These are phyloP conservation scores for Terebella lapidaria DNA, from an alignment of 2,888 invertebrate genomes.

Conservation along the genomic window DNA sequence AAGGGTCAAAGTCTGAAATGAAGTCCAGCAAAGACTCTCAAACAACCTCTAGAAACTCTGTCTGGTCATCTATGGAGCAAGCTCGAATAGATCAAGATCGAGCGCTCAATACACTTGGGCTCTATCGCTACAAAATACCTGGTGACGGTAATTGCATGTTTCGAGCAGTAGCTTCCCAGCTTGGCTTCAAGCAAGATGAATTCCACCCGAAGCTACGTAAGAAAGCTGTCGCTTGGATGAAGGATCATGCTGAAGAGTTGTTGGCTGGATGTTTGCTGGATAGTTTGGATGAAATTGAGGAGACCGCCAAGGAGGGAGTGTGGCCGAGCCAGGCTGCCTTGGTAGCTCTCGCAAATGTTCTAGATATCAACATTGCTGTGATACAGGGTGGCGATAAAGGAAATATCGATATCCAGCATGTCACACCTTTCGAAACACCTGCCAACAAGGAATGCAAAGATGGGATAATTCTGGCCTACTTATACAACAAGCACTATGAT, in stretches of 20 bases:
- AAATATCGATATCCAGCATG: constrained; percentile 20
- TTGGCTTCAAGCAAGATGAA: constrained; percentile 16
- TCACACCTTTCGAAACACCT: constrained; percentile 13
- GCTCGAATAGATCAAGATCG: constrained; percentile 13
- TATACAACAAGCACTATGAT: constrained; percentile 22
- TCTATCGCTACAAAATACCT: constrained; percentile 18
- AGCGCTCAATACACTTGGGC: constrained; percentile 11
- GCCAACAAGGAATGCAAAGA: not conserved
- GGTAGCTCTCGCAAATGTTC: constrained; percentile 18
- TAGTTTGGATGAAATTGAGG: constrained; percentile 10
- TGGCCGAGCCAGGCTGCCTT: constrained; percentile 22
- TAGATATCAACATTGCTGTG: constrained; percentile 17
- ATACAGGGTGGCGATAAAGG: constrained; percentile 21
- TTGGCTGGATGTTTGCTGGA: constrained; percentile 16
- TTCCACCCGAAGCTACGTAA: constrained; percentile 10
- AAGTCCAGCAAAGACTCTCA: not conserved
- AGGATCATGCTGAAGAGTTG: constrained; percentile 12
- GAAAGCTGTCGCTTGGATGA: constrained; percentile 15
- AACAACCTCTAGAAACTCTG: not conserved
- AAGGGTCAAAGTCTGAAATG: not conserved
- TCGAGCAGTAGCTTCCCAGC: constrained; percentile 16
- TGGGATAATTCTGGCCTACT: constrained; percentile 16
- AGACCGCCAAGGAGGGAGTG: constrained; percentile 6
- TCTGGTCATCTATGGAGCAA: too few species aligned
- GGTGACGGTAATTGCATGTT: constrained; percentile 22